Evolutionary conservation across 2,113 vertebrate genomes (phyloP).

Genomic region (Callocephalon fimbriatum): DNA sequence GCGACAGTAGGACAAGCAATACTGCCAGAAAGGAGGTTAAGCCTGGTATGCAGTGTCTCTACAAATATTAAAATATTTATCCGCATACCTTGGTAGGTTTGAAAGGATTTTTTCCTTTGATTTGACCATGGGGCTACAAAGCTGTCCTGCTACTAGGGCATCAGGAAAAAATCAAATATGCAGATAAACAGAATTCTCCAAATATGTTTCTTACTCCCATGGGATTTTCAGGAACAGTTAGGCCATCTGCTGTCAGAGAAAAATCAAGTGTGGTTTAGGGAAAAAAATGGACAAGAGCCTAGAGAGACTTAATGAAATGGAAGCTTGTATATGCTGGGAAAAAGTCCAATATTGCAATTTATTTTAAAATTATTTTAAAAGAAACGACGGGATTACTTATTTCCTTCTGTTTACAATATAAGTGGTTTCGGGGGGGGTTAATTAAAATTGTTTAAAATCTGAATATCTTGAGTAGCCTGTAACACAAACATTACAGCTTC

Average conservation of each 20-base stretch:
- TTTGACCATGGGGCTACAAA: slow-evolving; percentile 36
- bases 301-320: slow-evolving; percentile 65
- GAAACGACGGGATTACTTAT: neutral
- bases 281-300: slow-evolving; percentile 58
- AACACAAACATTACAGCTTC: neutral
- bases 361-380: neutral
- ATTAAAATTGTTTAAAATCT: neutral
- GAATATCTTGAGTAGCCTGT: neutral
- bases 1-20: neutral
- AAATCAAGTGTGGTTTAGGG: slow-evolving; percentile 26
- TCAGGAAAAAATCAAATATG: slow-evolving; percentile 41
- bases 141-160: slow-evolving; percentile 24
- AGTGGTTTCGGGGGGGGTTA: neutral
- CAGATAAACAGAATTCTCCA: slow-evolving; percentile 45
- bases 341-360: neutral
- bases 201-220: slow-evolving; percentile 52
- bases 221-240: slow-evolving; percentile 34
- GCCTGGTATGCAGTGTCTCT: neutral
- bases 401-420: neutral
- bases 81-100: neutral
- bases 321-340: slow-evolving; percentile 5
- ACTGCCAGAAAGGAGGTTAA: neutral
- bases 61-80: neutral
- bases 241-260: slow-evolving; percentile 62
- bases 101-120: neutral